phyloP scores from a whole-genome alignment of 2,113 vertebrate genomes.

The Pionites leucogaster region DNA sequence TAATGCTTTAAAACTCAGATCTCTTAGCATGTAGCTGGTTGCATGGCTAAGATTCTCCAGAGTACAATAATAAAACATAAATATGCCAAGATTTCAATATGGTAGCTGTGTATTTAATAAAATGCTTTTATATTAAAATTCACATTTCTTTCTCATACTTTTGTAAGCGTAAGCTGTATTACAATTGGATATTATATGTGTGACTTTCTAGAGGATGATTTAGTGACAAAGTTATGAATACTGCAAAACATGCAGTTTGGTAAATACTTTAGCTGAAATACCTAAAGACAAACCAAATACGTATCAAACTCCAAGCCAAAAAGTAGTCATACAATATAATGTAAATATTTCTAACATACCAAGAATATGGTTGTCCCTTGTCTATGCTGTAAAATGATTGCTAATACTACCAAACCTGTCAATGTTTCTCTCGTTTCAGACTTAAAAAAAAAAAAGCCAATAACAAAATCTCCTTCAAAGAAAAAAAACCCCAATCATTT shows the following conservation, averaged over 20 bases:
- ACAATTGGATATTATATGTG: rapidly evolving
- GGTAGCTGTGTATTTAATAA: neutral
- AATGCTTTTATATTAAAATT: neutral
- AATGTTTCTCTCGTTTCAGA: neutral
- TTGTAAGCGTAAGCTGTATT: neutral
- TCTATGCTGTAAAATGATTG: neutral
- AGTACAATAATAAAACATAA: neutral
- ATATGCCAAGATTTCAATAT: neutral
- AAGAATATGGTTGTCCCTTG: neutral
- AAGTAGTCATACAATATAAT: neutral
- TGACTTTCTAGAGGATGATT: neutral
- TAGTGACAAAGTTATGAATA: neutral
- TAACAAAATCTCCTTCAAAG: neutral
- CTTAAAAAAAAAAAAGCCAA: neutral
- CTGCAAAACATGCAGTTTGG: neutral
- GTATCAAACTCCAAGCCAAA: neutral
- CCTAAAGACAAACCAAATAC: neutral
- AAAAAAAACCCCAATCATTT: neutral
- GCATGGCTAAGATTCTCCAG: neutral
- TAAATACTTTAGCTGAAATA: neutral
- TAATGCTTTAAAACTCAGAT: neutral
- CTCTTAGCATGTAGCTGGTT: neutral
- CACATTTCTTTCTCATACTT: neutral
- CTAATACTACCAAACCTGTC: neutral
- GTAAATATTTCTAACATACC: neutral